Evolutionary conservation across 1,140 invertebrate genomes (phyloP).

Genomic region (Propsilocerus akamusi): DNA sequence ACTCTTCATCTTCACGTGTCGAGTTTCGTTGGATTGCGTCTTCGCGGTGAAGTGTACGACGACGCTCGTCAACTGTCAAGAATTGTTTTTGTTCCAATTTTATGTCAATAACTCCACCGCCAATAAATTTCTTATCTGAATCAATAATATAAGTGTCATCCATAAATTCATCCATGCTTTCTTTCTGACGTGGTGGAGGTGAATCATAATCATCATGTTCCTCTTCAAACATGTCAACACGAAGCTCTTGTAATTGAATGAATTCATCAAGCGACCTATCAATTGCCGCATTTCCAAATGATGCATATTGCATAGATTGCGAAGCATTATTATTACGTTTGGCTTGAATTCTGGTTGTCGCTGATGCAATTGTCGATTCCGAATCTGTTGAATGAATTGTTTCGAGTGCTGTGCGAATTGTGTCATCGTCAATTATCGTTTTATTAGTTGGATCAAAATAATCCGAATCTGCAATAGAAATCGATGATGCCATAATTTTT

Average conservation of each 20-base stretch:
- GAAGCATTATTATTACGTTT: conserved; percentile 15
- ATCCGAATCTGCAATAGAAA: conserved; percentile 21
- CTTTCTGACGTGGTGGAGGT: neutral
- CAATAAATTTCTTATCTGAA: neutral
- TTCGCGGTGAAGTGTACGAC: conserved; percentile 18
- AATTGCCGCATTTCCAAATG: conserved; percentile 21
- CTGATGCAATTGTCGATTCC: conserved; percentile 20
- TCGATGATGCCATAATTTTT: conserved; percentile 21
- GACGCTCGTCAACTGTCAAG: conserved; percentile 9
- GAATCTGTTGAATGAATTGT: conserved; percentile 18
- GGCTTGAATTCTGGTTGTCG: conserved; percentile 20
- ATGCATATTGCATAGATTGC: conserved; percentile 12
- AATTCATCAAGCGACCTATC: conserved; percentile 20
- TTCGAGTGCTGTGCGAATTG: conserved; percentile 18
- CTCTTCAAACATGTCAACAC: neutral
- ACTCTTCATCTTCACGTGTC: conserved; percentile 15
- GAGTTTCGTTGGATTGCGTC: conserved; percentile 20
- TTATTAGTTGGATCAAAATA: conserved; percentile 6
- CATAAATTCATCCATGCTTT: conserved; percentile 7
- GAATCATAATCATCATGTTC: neutral
- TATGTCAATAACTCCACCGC: neutral
- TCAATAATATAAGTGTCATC: conserved; percentile 9
- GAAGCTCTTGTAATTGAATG: conserved; percentile 10
- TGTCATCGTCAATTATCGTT: conserved; percentile 13
- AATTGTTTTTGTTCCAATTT: neutral